Evolutionary conservation across 1,140 invertebrate genomes (phyloP), one percentile per base, ranked within the genome.

Genomic region (Leucophenga varia): DNA sequence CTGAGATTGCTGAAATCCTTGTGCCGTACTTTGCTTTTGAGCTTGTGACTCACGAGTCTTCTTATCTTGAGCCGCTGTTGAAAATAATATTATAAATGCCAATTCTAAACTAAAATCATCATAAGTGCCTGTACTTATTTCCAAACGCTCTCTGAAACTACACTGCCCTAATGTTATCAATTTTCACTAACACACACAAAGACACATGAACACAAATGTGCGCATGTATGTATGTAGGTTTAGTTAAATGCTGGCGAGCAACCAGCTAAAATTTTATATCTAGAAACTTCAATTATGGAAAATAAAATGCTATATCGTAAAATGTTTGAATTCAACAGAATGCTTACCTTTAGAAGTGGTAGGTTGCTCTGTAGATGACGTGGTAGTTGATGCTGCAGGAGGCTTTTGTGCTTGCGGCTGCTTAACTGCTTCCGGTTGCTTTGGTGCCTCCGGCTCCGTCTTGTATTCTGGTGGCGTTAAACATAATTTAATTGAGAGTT

Each of bases 1-100:
- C 2, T 47, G 25, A 0, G 32, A 13, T 13, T 41, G 43, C 17
- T 44, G 45, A 8, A 28, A 34, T 22, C 25, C 36, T 22, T 41
- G 43, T 32, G n/a, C n/a, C n/a, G n/a, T n/a, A n/a, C n/a, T n/a
- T n/a, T n/a, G n/a, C n/a, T n/a, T n/a, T n/a, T n/a, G n/a, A n/a
- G n/a, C n/a, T n/a, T n/a, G n/a, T n/a, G n/a, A n/a, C n/a, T n/a
- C n/a, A n/a, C n/a, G n/a, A n/a, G n/a, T n/a, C n/a, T n/a, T n/a
- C n/a, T n/a, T n/a, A n/a, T n/a, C n/a, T n/a, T n/a, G n/a, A n/a
- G n/a, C n/a, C n/a, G n/a, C n/a, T n/a, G n/a, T n/a, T n/a, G n/a
- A n/a, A n/a, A n/a, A n/a, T n/a, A n/a, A n/a, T n/a, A n/a, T n/a
- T n/a, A n/a, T n/a, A n/a, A n/a, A n/a, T 39, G 37, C 22, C 25